Base-by-base conservation (phyloP, 2,888 invertebrate genomes). In the Halocaridina rubra region DNA sequence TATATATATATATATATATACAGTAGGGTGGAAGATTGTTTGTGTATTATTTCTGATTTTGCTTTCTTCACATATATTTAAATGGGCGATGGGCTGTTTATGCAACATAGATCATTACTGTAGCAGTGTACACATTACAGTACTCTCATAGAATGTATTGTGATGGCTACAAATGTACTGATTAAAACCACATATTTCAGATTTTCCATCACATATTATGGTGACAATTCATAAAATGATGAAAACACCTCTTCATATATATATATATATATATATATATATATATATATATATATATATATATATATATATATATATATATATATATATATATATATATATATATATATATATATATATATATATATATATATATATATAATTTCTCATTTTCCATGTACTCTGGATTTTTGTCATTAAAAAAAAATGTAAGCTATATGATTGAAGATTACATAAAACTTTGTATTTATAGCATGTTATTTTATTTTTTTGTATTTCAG, bases 271-370 rank as follows among this genome's bases (percentile, higher is more conserved):
- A 75, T 75, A 46, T 53, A 75, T 75, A 75, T 75, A 75, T 75
- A 75, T 46, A 75, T 75, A 75, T 75, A 75, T 75, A 75, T 75
- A 53, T 75, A 75, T 53, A 75, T 75, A 75, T 53, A 75, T 53
- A 75, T 75, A 75, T 75, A 75, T 75, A 75, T 53, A 75, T 53
- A 75, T 75, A 75, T 75, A 72, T 72, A 72, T 72, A 72, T 72
- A 72, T 72, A 72, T 33, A 72, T 33, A 39, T 72, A 72, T 39
- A 39, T 32, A 32, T 39, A 32, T 33, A 32, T 72, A n/a, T 72
- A n/a, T 72, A 39, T 72, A n/a, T 72, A 72, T 72, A 72, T 72
- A 33, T 72, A 72, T 72, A 72, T 72, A 67, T 67, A 67, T 67
- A 67, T 67, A 39, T 39, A 72, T 72, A 39, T 39, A 39, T 72